Conservation (phyloP, 2,797 vertebrate genomes). For the Pampus argenteus region DNA sequence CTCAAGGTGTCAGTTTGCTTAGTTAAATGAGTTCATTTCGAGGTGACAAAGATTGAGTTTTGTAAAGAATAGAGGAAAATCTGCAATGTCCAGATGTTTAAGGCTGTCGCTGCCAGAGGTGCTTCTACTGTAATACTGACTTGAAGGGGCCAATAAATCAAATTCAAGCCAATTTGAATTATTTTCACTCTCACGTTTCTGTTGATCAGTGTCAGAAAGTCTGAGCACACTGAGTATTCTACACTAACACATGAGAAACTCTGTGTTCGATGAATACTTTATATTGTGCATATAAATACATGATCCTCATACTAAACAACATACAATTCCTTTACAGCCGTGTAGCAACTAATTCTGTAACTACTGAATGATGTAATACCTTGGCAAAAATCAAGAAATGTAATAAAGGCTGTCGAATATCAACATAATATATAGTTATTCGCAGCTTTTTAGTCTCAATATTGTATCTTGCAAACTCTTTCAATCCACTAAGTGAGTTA, state of each 20-base stretch:
- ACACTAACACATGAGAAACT: background rate
- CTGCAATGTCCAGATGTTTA: background rate
- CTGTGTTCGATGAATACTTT: constrained; percentile 22
- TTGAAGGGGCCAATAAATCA: background rate
- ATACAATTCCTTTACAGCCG: constrained; percentile 22
- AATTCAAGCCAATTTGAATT: background rate
- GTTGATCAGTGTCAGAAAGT: constrained; percentile 6
- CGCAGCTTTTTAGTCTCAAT: background rate
- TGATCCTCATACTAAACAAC: constrained; percentile 7
- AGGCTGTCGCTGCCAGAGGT: background rate
- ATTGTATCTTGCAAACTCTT: background rate
- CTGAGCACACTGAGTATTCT: background rate
- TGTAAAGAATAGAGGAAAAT: background rate
- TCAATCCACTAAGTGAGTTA: background rate
- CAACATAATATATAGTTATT: background rate
- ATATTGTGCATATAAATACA: background rate
- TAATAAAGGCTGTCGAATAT: background rate
- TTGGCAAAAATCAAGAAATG: constrained; percentile 5
- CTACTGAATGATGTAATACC: constrained; percentile 34
- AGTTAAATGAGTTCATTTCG: background rate
- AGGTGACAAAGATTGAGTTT: background rate
- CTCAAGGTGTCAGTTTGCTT: too few relatives aligned
- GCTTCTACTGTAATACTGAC: background rate
- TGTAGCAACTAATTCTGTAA: constrained; percentile 30
- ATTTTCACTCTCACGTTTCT: background rate